Conservation (phyloP, 2,797 vertebrate genomes). For the Choloepus didactylus region DNA sequence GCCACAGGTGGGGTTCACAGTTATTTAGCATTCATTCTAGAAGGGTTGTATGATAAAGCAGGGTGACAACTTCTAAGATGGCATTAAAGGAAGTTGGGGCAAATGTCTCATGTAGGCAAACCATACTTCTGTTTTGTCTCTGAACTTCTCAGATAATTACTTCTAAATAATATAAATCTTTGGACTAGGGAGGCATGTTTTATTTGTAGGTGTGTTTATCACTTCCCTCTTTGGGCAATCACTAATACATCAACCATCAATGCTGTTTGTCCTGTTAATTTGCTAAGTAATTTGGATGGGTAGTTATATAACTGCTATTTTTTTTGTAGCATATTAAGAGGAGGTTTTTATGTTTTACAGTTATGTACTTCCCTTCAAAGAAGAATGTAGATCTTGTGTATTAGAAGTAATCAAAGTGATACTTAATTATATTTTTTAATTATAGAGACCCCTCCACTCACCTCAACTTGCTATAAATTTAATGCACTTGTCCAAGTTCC, state of each 20-base stretch:
- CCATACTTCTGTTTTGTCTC: not conserved
- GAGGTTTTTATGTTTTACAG: not conserved
- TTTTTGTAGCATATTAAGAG: not conserved
- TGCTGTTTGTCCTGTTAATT: not conserved
- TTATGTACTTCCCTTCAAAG: not conserved
- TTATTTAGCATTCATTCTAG: not conserved
- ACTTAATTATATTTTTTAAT: not conserved
- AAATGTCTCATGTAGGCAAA: not conserved
- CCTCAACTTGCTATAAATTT: not conserved
- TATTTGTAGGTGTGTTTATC: not conserved
- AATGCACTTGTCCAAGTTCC: not conserved
- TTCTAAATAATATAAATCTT: not conserved
- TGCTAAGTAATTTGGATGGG: not conserved
- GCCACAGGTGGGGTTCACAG: not conserved
- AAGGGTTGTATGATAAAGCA: not conserved
- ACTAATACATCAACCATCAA: not conserved
- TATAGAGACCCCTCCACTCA: not conserved
- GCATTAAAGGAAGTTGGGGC: not conserved
- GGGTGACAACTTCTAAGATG: not conserved
- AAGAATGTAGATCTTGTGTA: not conserved
- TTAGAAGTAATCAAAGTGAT: not conserved
- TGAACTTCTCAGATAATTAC: not conserved
- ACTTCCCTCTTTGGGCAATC: not conserved
- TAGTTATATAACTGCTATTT: not conserved
- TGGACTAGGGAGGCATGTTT: not conserved